These are phyloP conservation scores for Aplocera efformata DNA, from an alignment of 2,888 invertebrate genomes.

Conservation along the genomic window DNA sequence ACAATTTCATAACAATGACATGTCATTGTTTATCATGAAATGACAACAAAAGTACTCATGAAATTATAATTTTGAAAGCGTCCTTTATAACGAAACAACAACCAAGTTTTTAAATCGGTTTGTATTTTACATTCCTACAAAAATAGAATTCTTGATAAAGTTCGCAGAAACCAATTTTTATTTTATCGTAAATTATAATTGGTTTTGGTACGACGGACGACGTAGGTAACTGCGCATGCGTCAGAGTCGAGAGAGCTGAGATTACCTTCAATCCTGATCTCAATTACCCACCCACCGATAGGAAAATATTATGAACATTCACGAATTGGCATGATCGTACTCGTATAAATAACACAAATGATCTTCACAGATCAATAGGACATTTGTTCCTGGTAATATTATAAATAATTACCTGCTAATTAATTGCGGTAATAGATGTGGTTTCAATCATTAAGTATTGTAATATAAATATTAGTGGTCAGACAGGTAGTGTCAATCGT, in stretches of 20 bases:
- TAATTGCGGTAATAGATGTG: background rate
- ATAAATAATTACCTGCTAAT: too few species aligned
- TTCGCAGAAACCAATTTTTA: conserved; percentile 17
- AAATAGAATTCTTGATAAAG: background rate
- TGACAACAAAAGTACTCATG: too few species aligned
- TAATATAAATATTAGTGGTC: too few species aligned
- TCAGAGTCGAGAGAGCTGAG: conserved; percentile 50
- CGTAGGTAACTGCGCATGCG: conserved; percentile 46
- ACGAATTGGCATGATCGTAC: too few species aligned
- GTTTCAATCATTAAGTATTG: background rate
- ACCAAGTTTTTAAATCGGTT: too few species aligned
- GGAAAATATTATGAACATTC: conserved; percentile 5
- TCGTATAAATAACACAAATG: too few species aligned
- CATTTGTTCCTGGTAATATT: background rate
- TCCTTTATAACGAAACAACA: too few species aligned
- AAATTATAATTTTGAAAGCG: too few species aligned
- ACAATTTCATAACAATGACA: too few species aligned
- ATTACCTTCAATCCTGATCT: conserved; percentile 15
- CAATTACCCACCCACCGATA: conserved; percentile 23
- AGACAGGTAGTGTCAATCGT: too few species aligned
- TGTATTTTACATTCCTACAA: too few species aligned
- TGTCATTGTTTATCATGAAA: too few species aligned
- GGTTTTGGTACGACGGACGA: conserved; percentile 42
- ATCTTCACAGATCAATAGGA: conserved; percentile 2
- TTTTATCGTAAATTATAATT: conserved; percentile 38